These are phyloP conservation scores for Heliconius sara DNA, from an alignment of 2,888 invertebrate species.

Conservation along the genomic window DNA sequence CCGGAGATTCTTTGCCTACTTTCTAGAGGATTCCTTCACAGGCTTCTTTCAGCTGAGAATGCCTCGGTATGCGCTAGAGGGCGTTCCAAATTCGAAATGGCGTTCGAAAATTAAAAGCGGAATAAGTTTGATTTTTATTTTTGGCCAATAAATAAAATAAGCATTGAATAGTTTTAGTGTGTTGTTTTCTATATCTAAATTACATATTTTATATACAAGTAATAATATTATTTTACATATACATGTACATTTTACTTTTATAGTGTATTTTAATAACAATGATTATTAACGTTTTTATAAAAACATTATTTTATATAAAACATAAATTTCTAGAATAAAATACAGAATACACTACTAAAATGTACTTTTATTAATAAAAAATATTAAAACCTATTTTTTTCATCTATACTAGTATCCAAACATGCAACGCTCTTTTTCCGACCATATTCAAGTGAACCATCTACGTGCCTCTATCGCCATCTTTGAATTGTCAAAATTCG, in stretches of 20 bases:
- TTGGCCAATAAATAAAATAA: neutral
- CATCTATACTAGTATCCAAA: conserved; percentile 32
- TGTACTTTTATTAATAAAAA: neutral
- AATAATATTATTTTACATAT: neutral
- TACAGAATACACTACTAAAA: neutral
- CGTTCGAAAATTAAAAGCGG: conserved; percentile 63
- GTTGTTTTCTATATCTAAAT: neutral
- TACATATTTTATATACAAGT: neutral
- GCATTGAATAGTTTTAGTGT: neutral
- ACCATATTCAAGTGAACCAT: conserved; percentile 53
- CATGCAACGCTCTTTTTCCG: conserved; percentile 44
- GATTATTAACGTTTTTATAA: neutral
- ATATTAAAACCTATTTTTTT: neutral
- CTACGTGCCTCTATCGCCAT: conserved; percentile 53
- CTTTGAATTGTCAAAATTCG: conserved; percentile 53
- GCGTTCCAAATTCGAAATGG: conserved; percentile 77
- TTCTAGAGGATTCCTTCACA: conserved; percentile 83
- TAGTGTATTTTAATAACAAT: neutral
- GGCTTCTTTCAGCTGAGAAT: conserved; percentile 80
- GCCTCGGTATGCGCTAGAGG: conserved; percentile 69
- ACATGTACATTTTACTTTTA: neutral
- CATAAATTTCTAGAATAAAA: neutral
- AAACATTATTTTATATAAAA: neutral
- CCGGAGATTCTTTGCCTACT: conserved; percentile 82
- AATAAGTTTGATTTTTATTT: conserved; percentile 45